These are phyloP conservation scores for Ephestia elutella DNA, from an alignment of 1,140 invertebrate genomes.

Conservation along the genomic window DNA sequence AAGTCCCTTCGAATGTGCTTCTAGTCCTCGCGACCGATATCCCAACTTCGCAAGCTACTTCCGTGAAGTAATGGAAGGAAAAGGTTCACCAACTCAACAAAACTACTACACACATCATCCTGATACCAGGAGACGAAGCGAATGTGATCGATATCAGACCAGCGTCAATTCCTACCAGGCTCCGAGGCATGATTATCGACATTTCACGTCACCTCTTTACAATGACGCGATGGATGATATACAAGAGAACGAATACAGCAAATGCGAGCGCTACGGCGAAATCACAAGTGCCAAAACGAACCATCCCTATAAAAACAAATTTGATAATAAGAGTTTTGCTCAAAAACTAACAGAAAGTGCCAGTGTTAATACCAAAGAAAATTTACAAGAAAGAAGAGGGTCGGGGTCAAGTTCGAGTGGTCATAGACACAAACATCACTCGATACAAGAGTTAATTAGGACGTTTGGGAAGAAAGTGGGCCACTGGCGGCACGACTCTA, in stretches of 20 bases:
- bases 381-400: slow-evolving; percentile 39
- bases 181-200: slow-evolving; percentile 46
- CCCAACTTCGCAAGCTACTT: slow-evolving; percentile 55
- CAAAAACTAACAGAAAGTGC: slow-evolving; percentile 65
- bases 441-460: slow-evolving; percentile 82
- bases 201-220: slow-evolving; percentile 58
- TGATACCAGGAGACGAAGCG: slow-evolving; percentile 37
- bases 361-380: slow-evolving; percentile 24
- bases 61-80: slow-evolving; percentile 48
- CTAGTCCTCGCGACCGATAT: slow-evolving; percentile 58
- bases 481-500: slow-evolving; percentile 77
- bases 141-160: slow-evolving; percentile 46
- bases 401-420: slow-evolving; percentile 50
- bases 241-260: slow-evolving; percentile 66
- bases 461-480: slow-evolving; percentile 81
- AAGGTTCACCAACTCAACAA: slow-evolving; percentile 23
- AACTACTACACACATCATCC: slow-evolving; percentile 34
- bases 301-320: slow-evolving; percentile 57
- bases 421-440: slow-evolving; percentile 77
- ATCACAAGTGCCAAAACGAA: slow-evolving; percentile 58
- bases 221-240: slow-evolving; percentile 70
- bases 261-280: slow-evolving; percentile 70
- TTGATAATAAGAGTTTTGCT: slow-evolving; percentile 75
- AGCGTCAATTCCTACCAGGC: slow-evolving; percentile 41
- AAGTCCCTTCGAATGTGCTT: slow-evolving; percentile 47